Evolutionary conservation across 2,888 invertebrate species (phyloP), one percentile per base, ranked within the genome.

Genomic region (Conus canariensis): DNA sequence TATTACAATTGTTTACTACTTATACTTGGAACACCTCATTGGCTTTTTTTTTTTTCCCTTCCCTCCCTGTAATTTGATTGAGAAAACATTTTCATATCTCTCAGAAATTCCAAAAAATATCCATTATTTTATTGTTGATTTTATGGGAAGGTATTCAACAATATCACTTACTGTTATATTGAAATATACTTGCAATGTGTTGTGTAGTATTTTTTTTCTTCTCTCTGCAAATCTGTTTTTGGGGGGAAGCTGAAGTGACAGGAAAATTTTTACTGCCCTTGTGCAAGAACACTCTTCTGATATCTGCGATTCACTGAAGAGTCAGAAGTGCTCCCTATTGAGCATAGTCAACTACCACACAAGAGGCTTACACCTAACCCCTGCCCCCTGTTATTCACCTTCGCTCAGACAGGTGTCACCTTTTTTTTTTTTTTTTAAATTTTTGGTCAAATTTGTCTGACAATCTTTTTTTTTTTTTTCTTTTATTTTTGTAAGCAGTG

Each of bases 241-340:
- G 2, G 45, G 45, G 45, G 45, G 60, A 70, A 70, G 60, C 22
- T 58, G 58, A 74, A 74, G 74, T 45, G 59, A 58, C 85, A 85
- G n/a, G 60, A 60, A 85, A 60, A 30, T 85, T n/a, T 58, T 30
- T 16, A n/a, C 59, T 14, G 5, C 19, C 14, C 85, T 59, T 14
- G 9, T 83, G 22, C 56, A 22, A 77, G 77, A 45, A 74, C 70
- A 30, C 25, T 77, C 12, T 77, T 77, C 77, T 30, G 77, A 12
- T 30, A 74, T 74, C 58, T 83, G 19, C 25, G 22, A 22, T 83
- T 56, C 19, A 22, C 19, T 56, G 82, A 83, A 58, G 82, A 83
- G 10, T 80, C 4, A 82, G 22, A 83, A 93, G 89, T 94, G 94
- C 95, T 95, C 95, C 95, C 95, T 95, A 95, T 95, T 95, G 95